Base-by-base conservation (phyloP, 2,888 invertebrate genomes). In the Macrophya alboannulata region DNA sequence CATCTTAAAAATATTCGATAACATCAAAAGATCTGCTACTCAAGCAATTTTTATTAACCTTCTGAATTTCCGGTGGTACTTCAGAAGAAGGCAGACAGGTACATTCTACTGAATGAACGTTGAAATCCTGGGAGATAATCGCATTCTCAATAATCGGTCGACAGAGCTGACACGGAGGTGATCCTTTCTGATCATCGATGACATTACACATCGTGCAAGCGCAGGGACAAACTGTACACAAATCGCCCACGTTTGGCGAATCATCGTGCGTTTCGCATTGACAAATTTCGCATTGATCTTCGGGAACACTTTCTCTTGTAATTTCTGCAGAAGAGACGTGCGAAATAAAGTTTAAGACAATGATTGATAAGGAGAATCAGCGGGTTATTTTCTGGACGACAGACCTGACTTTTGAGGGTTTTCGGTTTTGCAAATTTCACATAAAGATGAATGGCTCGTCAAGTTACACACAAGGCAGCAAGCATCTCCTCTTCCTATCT, bases 251-350 rank as follows among this genome's bases (percentile, higher is more conserved):
- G 31, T 48, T 48, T 43, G 40, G 17, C 15, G 37, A 40, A 15
- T 31, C 45, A 48, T 43, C 48, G 6, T 9, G 25, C 68, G 31
- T n/a, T 43, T 68, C 82, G 43, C 81, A 48, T 51, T 31, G 31
- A 21, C 85, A 85, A 40, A 85, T 81, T 68, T 81, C 71, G 79
- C 85, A 85, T 9, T 55, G 65, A 68, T 85, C 55, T 0, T 82
- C 43, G 45, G 4, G 10, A 17, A 31, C 62, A 25, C 37, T 45
- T 68, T 17, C 21, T 3, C 8, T 68, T 25, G 21, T 83, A 15
- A 17, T 71, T 83, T 2, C 31, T 40, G 12, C 6, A n/a, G 17
- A 51, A 17, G 10, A 31, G 31, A 31, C 31, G 17, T 77, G 51
- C 17, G 15, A 76, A 48, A 48, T 4, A 25, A 48, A 4, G 25